These are phyloP conservation scores for Syrista parreyssii DNA, from an alignment of 2,888 invertebrate species.

Conservation along the genomic window DNA sequence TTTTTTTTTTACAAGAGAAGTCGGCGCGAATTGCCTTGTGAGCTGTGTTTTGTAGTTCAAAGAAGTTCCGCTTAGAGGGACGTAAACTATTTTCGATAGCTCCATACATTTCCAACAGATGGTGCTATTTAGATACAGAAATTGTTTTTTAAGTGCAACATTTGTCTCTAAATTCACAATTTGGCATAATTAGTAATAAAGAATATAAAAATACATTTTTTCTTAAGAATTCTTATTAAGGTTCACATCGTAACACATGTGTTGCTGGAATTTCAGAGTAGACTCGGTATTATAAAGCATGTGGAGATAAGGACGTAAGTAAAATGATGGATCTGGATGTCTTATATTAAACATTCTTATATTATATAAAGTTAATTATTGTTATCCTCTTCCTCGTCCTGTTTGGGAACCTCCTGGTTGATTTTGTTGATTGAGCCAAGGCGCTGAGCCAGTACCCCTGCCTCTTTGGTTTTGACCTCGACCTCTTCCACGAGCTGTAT, in stretches of 20 bases:
- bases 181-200: background rate
- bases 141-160: background rate
- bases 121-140: too few relatives aligned
- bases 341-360: background rate
- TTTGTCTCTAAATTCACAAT: background rate
- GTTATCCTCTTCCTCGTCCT: slow-evolving; percentile 62
- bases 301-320: background rate
- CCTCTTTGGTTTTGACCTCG: slow-evolving; percentile 62
- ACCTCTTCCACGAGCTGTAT: slow-evolving; percentile 60
- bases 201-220: background rate
- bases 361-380: background rate
- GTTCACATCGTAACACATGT: background rate
- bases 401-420: slow-evolving; percentile 59
- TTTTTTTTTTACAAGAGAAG: background rate
- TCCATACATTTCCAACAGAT: too few relatives aligned
- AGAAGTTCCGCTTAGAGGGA: background rate
- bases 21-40: background rate
- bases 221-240: background rate
- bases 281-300: background rate
- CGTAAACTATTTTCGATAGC: too few relatives aligned
- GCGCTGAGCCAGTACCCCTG: slow-evolving; percentile 62
- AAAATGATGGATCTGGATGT: background rate
- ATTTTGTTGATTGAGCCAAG: slow-evolving; percentile 63
- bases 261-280: background rate
- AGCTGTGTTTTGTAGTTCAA: background rate